phyloP scores from a whole-genome alignment of 2,888 invertebrate species.

The Ectemnius cavifrons region DNA sequence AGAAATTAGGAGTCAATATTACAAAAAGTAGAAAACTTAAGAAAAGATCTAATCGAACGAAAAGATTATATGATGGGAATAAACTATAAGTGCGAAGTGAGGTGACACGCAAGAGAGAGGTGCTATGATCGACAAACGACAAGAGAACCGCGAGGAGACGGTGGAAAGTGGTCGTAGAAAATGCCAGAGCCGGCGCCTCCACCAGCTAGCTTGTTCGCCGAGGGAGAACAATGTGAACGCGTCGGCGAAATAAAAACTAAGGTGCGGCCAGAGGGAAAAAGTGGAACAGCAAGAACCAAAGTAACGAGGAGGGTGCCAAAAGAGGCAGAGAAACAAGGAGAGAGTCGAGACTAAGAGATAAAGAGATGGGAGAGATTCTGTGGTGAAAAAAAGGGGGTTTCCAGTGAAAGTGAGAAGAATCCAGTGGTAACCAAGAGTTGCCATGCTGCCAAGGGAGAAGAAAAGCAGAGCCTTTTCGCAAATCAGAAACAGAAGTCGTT shows the following conservation, averaged over 20 bases:
- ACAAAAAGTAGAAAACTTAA: too few relatives aligned
- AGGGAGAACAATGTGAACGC: slow-evolving; percentile 4
- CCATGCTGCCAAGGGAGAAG: too few relatives aligned
- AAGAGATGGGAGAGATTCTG: slow-evolving; percentile 6
- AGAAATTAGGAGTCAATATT: too few relatives aligned
- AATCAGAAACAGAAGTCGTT: too few relatives aligned
- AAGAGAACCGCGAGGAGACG: not conserved
- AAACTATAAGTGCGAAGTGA: not conserved
- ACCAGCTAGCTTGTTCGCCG: not conserved
- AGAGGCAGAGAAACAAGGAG: not conserved
- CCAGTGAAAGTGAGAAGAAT: too few relatives aligned
- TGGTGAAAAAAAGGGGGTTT: too few relatives aligned
- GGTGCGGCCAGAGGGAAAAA: slow-evolving; percentile 2
- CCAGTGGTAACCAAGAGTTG: too few relatives aligned
- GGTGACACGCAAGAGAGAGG: not conserved
- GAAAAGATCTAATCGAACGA: too few relatives aligned
- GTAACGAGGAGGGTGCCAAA: slow-evolving; percentile 11
- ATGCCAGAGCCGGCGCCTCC: too few relatives aligned
- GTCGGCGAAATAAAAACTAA: slow-evolving; percentile 12
- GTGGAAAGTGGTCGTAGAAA: too few relatives aligned
- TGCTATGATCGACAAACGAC: not conserved
- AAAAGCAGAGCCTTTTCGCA: too few relatives aligned
- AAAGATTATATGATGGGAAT: not conserved
- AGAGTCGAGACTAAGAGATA: not conserved
- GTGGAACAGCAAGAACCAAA: not conserved